Evolutionary conservation across 1,140 invertebrate genomes (phyloP).

Genomic region (Lamellibrachia luymesi): DNA sequence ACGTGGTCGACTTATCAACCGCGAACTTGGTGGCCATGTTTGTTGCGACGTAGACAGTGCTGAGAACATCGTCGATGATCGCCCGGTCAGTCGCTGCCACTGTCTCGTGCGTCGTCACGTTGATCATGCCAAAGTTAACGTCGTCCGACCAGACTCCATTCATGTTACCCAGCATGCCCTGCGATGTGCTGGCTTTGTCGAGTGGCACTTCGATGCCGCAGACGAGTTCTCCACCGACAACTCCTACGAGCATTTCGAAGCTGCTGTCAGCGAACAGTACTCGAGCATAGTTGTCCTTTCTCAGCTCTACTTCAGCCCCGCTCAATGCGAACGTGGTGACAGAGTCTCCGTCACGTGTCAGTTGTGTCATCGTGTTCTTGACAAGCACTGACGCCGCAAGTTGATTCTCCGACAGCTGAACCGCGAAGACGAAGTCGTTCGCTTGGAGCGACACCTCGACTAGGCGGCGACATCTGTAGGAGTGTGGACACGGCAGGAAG

Average conservation of each 20-base stretch:
- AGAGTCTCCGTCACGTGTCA: neutral
- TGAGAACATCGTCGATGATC: neutral
- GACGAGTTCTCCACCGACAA: constrained; percentile 21
- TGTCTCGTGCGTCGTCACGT: neutral
- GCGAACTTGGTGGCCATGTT: neutral
- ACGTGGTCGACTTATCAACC: neutral
- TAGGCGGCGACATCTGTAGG: constrained; percentile 28
- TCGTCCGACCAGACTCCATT: constrained; percentile 11
- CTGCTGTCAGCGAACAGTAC: constrained; percentile 24
- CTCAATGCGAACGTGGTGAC: neutral
- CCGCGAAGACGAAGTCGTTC: constrained; percentile 20
- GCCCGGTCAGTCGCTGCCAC: neutral
- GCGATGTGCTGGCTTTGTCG: neutral
- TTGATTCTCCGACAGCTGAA: constrained; percentile 14
- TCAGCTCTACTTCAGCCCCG: constrained; percentile 28
- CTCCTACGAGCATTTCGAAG: constrained; percentile 28
- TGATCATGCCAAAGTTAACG: neutral
- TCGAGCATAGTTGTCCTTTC: constrained; percentile 16
- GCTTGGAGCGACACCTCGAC: constrained; percentile 30
- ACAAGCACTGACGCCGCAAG: constrained; percentile 4
- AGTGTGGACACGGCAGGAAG: constrained; percentile 32
- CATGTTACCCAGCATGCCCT: constrained; percentile 11
- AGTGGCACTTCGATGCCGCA: neutral
- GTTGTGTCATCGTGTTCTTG: neutral
- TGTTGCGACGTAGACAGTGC: neutral